Conservation (phyloP, 2,113 vertebrate genomes). For the Aldabrachelys gigantea region DNA sequence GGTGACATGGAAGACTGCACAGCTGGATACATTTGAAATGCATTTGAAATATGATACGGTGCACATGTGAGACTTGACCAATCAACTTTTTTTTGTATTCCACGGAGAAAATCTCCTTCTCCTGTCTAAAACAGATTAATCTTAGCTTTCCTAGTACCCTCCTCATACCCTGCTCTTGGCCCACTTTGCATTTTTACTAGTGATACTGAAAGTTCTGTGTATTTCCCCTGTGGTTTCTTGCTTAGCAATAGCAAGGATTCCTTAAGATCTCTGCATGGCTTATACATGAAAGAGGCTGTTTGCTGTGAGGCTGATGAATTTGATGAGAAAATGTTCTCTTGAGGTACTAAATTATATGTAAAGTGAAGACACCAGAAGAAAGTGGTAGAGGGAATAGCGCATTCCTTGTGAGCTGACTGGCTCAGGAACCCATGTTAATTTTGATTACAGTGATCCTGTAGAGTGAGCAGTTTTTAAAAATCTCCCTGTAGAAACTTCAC, state of each 20-base stretch:
- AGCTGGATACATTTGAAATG: not conserved
- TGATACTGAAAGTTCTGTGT: not conserved
- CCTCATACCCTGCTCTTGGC: not conserved
- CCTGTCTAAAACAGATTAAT: not conserved
- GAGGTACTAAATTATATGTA: not conserved
- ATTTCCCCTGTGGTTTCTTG: not conserved
- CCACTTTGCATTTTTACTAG: not conserved
- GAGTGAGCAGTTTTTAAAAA: constrained; percentile 3
- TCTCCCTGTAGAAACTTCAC: constrained; percentile 38
- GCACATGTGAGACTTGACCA: not conserved
- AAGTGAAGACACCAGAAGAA: not conserved
- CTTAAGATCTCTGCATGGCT: fast-evolving
- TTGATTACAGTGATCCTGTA: constrained; percentile 2
- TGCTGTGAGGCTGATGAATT: not conserved
- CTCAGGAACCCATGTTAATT: not conserved
- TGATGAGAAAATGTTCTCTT: not conserved
- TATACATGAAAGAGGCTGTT: not conserved
- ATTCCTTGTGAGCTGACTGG: not conserved
- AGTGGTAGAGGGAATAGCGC: not conserved
- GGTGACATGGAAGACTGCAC: fast-evolving
- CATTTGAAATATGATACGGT: not conserved
- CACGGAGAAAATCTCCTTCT: not conserved
- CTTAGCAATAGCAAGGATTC: not conserved
- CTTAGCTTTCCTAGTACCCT: not conserved
- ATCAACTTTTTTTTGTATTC: not conserved